Evolutionary conservation across 2,888 invertebrate genomes (phyloP), one percentile per base, ranked within the genome.

Genomic region (Acanthopleura granulata): DNA sequence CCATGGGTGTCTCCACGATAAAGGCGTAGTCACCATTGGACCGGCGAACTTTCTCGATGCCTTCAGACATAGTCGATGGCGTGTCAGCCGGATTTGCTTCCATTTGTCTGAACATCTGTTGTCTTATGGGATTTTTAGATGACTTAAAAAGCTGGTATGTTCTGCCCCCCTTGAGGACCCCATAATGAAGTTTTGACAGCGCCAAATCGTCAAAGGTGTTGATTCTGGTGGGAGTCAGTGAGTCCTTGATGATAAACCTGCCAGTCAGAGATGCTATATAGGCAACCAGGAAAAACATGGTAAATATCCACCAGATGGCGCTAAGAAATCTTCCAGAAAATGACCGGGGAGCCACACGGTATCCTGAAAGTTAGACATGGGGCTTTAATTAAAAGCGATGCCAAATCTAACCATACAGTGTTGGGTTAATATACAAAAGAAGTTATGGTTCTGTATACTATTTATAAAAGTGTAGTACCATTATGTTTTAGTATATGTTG

Each of bases 301-400:
- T 70, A 69, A 83, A 83, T n/a, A 81, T 71, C 83, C 83, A 81
- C 83, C 83, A 83, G 62, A 80, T 75, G 9, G 75, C 71, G 18
- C 79, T 76, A 61, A 83, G 72, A 1, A 80, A 74, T 16, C 81
- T 75, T 0, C 81, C 82, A 25, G 82, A 81, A 49, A 78, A 62
- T 0, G 82, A 83, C 70, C 79, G 66, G 14, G 83, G 83, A 16
- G 79, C 78, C 14, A 75, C 74, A 0, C 78, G 75, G 70, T 79
- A 80, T 29, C 80, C 82, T 81, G 74, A 0, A 72, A 49, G 57
- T 51, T 12, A 66, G 29, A 66, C 27, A 22, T 12, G 40, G 3
- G 40, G 9, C 40, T 40, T 40, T 40, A 40, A 40, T 40, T 3
- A 40, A 40, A 40, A 40, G 40, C 40, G 40, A 40, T 40, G 40